Conservation (phyloP, 1,140 invertebrate genomes). For the Microplitis mediator region DNA sequence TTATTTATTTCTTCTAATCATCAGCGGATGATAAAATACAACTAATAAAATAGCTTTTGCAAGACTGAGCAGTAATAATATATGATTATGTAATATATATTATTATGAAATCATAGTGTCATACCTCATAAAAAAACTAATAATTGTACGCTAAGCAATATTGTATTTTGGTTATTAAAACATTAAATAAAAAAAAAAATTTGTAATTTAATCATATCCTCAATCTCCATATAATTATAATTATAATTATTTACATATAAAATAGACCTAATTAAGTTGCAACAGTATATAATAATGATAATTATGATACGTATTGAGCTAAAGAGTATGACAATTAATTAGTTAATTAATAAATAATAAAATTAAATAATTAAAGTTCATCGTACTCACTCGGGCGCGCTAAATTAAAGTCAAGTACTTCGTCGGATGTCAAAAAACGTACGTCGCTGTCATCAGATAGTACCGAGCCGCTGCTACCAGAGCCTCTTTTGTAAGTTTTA, state of each 20-base stretch:
- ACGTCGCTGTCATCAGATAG: slow-evolving; percentile 65
- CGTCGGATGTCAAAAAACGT: slow-evolving; percentile 64
- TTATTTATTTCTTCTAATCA: background rate
- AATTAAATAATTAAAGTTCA: slow-evolving; percentile 28
- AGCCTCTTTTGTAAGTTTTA: slow-evolving; percentile 48
- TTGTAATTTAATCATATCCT: background rate
- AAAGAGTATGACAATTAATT: background rate
- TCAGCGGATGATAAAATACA: background rate
- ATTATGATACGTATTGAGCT: background rate
- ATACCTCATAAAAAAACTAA: background rate
- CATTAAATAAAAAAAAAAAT: background rate
- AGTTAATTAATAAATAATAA: background rate
- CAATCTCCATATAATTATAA: background rate
- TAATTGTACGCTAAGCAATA: too few species aligned
- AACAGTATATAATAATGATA: background rate
- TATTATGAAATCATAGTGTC: background rate
- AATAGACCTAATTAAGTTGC: background rate
- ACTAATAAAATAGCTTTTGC: background rate
- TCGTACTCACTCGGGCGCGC: slow-evolving; percentile 53
- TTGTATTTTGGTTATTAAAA: background rate
- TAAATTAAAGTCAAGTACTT: slow-evolving; percentile 64
- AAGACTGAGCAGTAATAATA: background rate
- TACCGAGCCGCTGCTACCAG: slow-evolving; percentile 39
- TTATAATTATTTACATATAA: slow-evolving; percentile 3
- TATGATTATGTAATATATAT: background rate